phyloP scores from a whole-genome alignment of 1,140 invertebrate genomes.

The Eurosta solidaginis region DNA sequence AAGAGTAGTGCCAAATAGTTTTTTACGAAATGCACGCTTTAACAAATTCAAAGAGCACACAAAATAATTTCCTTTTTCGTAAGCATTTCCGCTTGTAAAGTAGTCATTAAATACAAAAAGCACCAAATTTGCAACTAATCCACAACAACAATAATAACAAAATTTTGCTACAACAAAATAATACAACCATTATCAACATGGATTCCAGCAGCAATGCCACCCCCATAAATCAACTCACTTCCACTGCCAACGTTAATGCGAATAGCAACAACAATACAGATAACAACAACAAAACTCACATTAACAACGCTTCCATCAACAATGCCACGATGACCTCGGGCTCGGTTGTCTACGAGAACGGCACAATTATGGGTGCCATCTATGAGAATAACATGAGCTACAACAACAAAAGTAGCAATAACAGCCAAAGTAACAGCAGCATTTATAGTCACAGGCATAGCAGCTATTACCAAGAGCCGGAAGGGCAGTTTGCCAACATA shows the following conservation, averaged over 20 bases:
- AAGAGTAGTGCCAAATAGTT: not conserved
- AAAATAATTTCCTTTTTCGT: constrained; percentile 11
- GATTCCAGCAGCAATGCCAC: not conserved
- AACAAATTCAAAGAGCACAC: constrained; percentile 25
- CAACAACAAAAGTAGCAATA: not conserved
- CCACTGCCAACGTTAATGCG: not conserved
- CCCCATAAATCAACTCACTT: not conserved
- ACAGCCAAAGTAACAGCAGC: not conserved
- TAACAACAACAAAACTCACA: constrained; percentile 16
- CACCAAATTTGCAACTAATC: constrained; percentile 20
- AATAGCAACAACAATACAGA: not conserved
- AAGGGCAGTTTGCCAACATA: constrained; percentile 35
- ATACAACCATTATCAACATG: not conserved
- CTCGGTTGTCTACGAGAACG: constrained; percentile 46
- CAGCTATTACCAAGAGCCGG: constrained; percentile 22
- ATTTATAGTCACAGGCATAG: constrained; percentile 4
- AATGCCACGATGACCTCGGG: not conserved
- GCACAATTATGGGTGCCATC: constrained; percentile 49
- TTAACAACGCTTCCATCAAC: not conserved
- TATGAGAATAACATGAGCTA: constrained; percentile 35
- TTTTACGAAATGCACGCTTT: constrained; percentile 4
- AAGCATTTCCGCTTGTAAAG: constrained; percentile 6
- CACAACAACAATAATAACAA: not conserved
- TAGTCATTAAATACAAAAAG: not conserved
- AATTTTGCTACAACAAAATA: not conserved